These are phyloP conservation scores for Sander vitreus DNA, from an alignment of 2,113 vertebrate genomes.

Conservation along the genomic window DNA sequence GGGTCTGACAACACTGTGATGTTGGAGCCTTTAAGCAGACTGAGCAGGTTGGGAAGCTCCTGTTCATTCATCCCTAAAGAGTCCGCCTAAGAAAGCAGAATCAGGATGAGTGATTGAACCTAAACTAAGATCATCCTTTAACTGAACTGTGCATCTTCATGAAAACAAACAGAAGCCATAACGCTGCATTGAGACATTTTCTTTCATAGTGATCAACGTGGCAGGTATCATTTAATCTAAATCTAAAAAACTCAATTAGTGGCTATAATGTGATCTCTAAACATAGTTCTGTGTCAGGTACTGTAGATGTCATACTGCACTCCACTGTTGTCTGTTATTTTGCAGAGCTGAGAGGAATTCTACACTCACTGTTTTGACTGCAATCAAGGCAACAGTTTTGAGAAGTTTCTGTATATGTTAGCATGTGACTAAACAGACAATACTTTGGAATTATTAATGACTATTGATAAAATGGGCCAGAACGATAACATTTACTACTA, in stretches of 20 bases:
- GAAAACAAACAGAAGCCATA: not conserved
- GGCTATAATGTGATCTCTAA: not conserved
- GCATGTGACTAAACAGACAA: not conserved
- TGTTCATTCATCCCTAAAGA: slow-evolving; percentile 91
- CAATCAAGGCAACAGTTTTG: too few species aligned
- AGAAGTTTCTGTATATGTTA: not conserved
- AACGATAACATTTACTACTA: too few species aligned
- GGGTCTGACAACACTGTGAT: slow-evolving; percentile 87
- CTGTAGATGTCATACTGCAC: too few species aligned
- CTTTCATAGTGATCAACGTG: not conserved
- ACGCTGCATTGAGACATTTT: not conserved
- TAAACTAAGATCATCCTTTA: not conserved
- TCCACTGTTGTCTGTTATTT: too few species aligned
- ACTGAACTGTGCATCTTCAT: not conserved
- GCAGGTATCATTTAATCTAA: not conserved
- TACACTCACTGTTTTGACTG: too few species aligned
- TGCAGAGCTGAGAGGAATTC: too few species aligned
- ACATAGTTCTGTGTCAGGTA: too few species aligned
- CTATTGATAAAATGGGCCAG: too few species aligned
- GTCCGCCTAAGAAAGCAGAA: slow-evolving; percentile 75
- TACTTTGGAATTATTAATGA: too few species aligned
- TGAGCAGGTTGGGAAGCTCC: slow-evolving; percentile 88
- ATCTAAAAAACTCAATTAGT: not conserved
- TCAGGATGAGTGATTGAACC: not conserved
- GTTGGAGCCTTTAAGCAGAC: slow-evolving; percentile 85